Conservation (phyloP, 2,888 invertebrate species). For the Caenorhabditis doughertyi region DNA sequence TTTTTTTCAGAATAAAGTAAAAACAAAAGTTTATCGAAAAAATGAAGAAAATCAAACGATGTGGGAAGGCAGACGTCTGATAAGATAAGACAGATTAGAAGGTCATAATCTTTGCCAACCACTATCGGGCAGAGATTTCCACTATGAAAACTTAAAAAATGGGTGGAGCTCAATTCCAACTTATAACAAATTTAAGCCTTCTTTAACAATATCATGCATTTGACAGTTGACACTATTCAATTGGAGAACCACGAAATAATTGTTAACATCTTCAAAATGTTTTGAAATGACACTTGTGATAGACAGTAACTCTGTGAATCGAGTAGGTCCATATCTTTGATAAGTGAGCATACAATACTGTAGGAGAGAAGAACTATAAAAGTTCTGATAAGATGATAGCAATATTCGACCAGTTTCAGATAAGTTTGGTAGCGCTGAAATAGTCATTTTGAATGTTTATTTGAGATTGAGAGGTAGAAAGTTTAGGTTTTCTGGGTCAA, state of each 20-base stretch:
- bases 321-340: not conserved
- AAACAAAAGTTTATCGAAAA: too few relatives aligned
- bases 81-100: too few relatives aligned
- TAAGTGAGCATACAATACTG: slow-evolving; percentile 5
- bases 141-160: too few relatives aligned
- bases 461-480: too few relatives aligned
- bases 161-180: too few relatives aligned
- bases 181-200: slow-evolving; percentile 8
- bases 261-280: not conserved
- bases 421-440: not conserved
- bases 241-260: slow-evolving; percentile 4
- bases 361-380: not conserved
- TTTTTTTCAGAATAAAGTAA: too few relatives aligned
- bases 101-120: too few relatives aligned
- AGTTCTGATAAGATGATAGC: not conserved
- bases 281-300: not conserved
- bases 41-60: too few relatives aligned
- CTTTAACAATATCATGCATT: not conserved
- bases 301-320: not conserved
- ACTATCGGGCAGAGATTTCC: too few relatives aligned
- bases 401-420: not conserved
- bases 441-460: too few relatives aligned
- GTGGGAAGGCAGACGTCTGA: too few relatives aligned
- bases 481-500: not conserved
- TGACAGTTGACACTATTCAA: not conserved